Evolutionary conservation across 2,113 vertebrate species (phyloP), one percentile per base, ranked within the genome.

Genomic region (Xiphorhynchus elegans): DNA sequence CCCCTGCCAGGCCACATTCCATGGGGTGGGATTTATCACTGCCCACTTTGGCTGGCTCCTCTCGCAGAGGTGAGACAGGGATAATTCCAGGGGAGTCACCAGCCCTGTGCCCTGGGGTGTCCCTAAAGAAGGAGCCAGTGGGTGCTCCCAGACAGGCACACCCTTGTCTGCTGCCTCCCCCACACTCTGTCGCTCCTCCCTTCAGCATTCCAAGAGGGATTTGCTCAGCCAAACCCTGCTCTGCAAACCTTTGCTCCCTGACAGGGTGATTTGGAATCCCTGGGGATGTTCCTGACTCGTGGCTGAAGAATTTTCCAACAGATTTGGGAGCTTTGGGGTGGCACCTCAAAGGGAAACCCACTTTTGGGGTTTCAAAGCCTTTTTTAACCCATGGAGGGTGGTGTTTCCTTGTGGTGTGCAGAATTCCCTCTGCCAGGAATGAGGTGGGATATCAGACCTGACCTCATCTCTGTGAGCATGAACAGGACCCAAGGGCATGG

Each of bases 201-300:
- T 60, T 60, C 59, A 25, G 44, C 20, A 35, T 75, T 85, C 83
- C 83, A 8, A 19, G 35, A 21, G 42, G 84, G 84, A 77, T 86
- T 86, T 33, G 37, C 84, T 37, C 31, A 11, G 0, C 31, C 31
- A 1, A 31, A 9, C 31, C 69, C 46, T 31, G 5, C 35, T 16
- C 55, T 5, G 19, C 25, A 21, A 2, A 6, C 44, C 37, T 24
- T 21, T 28, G 21, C 5, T 2, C 21, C 5, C 5, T 11, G 21
- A 33, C 7, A 18, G 23, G 13, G 28, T 2, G 11, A 17, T 59
- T 66, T 56, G 2, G 11, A 31, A 35, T 4, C 25, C 50, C 55
- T 6, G 4, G 11, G 68, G 28, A 28, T 0, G 9, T n/a, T 52
- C 5, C 64, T 11, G 4, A 1, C 5, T 29, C n/a, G 35, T 5